Evolutionary conservation across 2,888 invertebrate genomes (phyloP).

Genomic region (Pilophorus perplexus): DNA sequence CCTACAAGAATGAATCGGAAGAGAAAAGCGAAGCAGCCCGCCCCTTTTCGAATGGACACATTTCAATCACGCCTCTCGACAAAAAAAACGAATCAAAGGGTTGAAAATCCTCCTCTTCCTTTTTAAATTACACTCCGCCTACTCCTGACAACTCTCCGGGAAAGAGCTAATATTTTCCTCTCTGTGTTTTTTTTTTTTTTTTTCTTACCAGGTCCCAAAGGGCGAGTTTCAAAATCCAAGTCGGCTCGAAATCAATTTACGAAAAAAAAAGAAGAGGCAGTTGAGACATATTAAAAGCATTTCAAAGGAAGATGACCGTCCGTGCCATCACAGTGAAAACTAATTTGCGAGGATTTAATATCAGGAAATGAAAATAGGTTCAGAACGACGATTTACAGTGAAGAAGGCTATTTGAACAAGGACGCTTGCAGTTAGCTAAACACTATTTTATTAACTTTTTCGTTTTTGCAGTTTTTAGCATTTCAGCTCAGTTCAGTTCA

Average conservation of each 20-base stretch:
- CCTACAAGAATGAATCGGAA: not conserved
- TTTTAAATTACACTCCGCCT: not conserved
- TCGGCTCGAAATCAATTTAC: not conserved
- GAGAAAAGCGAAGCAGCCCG: not conserved
- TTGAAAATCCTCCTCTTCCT: constrained; percentile 1
- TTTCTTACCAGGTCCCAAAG: not conserved
- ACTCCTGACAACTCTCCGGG: not conserved
- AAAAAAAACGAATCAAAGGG: constrained; percentile 5
- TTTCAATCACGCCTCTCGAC: constrained; percentile 3
- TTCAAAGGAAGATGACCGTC: no score
- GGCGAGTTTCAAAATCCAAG: not conserved
- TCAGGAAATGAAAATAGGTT: no score
- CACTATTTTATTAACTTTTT: no score
- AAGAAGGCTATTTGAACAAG: no score
- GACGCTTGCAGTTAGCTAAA: no score
- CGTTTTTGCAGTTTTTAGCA: no score
- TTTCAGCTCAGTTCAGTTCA: no score
- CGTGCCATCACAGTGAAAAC: no score
- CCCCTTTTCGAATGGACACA: not conserved
- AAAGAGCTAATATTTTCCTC: constrained; percentile 1
- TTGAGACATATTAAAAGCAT: not conserved
- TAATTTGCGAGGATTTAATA: constrained; percentile 11
- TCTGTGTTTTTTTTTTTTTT: no score
- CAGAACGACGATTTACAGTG: no score
- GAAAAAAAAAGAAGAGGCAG: not conserved